Evolutionary conservation across 2,797 vertebrate species (phyloP).

Genomic region (Danio choprae): DNA sequence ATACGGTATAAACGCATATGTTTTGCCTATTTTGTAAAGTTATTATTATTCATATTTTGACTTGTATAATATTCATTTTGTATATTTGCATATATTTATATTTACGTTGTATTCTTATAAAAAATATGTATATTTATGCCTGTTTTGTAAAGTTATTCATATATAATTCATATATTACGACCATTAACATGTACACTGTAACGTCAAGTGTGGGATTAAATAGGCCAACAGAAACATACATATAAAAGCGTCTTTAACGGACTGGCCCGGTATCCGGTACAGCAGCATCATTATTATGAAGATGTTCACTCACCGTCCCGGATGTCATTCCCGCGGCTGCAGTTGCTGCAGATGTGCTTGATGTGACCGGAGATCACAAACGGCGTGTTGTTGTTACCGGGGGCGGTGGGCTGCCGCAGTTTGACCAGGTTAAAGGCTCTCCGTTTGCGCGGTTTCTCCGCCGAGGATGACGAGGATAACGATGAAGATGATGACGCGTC

Average conservation of each 20-base stretch:
- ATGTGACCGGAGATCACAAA: constrained; percentile 89
- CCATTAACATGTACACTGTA: too few species aligned
- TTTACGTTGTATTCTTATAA: too few species aligned
- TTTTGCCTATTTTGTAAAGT: too few species aligned
- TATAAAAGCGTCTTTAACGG: not conserved
- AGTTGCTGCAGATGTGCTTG: constrained; percentile 92
- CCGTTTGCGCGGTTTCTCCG: constrained; percentile 81
- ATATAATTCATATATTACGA: too few species aligned
- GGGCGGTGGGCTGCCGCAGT: constrained; percentile 79
- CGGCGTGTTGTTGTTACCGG: constrained; percentile 77
- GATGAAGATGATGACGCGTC: constrained; percentile 49
- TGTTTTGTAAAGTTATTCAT: too few species aligned
- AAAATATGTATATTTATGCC: too few species aligned
- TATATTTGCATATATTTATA: too few species aligned
- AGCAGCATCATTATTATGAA: not conserved
- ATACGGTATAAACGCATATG: too few species aligned
- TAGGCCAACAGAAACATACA: not conserved
- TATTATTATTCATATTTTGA: too few species aligned
- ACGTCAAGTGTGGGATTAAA: not conserved
- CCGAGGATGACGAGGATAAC: constrained; percentile 44
- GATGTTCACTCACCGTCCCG: constrained; percentile 77
- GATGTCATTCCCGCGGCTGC: constrained; percentile 84
- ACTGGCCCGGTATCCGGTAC: not conserved
- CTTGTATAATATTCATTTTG: too few species aligned
- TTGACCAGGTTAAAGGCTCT: constrained; percentile 82